Evolutionary conservation across 2,888 invertebrate species (phyloP).

Genomic region (Odontothrips loti): DNA sequence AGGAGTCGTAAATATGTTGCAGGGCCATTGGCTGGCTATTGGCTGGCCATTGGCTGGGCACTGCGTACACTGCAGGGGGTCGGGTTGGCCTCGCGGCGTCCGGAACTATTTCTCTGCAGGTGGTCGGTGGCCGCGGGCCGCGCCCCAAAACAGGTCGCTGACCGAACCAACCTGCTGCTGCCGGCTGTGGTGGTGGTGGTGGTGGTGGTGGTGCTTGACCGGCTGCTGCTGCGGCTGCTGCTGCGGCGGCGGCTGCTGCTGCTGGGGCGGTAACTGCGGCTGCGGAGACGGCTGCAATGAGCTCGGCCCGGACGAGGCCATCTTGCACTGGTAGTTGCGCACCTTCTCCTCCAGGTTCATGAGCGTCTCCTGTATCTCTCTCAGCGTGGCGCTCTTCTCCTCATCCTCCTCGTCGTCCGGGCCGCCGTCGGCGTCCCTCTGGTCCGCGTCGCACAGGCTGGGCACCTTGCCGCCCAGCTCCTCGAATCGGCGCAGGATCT

Average conservation of each 20-base stretch:
- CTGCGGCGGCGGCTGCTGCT: not conserved
- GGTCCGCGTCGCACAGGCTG: slow-evolving; percentile 22
- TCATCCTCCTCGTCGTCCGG: slow-evolving; percentile 30
- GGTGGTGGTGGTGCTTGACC: slow-evolving; percentile 10
- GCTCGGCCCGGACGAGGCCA: slow-evolving; percentile 36
- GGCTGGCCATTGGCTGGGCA: no score
- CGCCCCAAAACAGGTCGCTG: not conserved
- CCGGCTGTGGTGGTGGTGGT: slow-evolving; percentile 4
- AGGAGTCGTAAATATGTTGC: no score
- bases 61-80: no score
- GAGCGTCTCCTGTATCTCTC: slow-evolving; percentile 48
- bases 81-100: no score
- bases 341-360: slow-evolving; percentile 50
- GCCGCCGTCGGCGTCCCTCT: not conserved
- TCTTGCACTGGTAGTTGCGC: slow-evolving; percentile 38
- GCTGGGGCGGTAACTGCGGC: not conserved
- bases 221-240: not conserved
- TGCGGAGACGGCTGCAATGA: not conserved
- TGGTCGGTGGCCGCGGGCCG: no score
- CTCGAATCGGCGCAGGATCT: slow-evolving; percentile 76
- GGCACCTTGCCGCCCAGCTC: slow-evolving; percentile 50
- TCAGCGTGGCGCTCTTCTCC: slow-evolving; percentile 47
- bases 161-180: slow-evolving; percentile 6
- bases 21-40: no score
- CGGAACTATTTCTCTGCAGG: no score